A percentile compares a stretch with the other conserved stretches of the same genome.
These are phyloP conservation scores for Stegastes partitus DNA, from an alignment of 2,113 vertebrate species.

Conservation along the genomic window DNA sequence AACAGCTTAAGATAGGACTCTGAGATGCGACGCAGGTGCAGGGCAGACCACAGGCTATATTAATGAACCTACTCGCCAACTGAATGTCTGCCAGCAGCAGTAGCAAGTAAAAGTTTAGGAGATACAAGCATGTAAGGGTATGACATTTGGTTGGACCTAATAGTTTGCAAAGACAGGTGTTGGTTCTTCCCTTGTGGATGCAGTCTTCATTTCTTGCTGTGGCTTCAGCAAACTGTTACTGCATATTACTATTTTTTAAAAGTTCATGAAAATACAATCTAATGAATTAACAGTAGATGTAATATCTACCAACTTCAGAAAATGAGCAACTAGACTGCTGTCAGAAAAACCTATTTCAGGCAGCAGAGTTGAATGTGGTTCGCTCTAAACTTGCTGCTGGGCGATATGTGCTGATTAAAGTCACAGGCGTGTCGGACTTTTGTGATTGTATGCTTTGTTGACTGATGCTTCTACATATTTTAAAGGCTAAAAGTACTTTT, in stretches of 20 bases:
- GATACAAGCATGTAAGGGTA: not conserved
- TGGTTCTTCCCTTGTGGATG: not conserved
- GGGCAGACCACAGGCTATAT: conserved; percentile 28
- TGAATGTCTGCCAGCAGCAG: conserved; percentile 11
- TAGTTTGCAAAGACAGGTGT: not conserved
- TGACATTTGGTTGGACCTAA: not conserved
- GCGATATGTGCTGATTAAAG: conserved; percentile 22
- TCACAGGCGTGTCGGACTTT: conserved; percentile 17
- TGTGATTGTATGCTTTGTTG: conserved; percentile 37
- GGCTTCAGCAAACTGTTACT: not conserved
- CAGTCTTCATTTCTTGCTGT: not conserved
- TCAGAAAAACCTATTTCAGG: conserved; percentile 13
- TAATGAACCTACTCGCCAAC: conserved; percentile 29
- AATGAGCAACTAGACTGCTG: not conserved
- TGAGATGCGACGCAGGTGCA: conserved; percentile 35
- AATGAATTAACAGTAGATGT: not conserved
- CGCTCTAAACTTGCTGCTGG: conserved; percentile 11
- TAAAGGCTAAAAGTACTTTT: conserved; percentile 40
- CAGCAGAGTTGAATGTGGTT: conserved; percentile 5
- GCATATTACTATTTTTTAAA: not conserved
- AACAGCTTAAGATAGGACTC: conserved; percentile 57
- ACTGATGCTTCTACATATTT: conserved; percentile 50
- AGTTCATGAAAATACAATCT: not conserved
- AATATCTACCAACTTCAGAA: too few species aligned
- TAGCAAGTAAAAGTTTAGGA: conserved; percentile 9